Evolutionary conservation across 2,797 vertebrate genomes (phyloP), one percentile per base, ranked within the genome.

Genomic region (Parauchenoglanis ngamensis): DNA sequence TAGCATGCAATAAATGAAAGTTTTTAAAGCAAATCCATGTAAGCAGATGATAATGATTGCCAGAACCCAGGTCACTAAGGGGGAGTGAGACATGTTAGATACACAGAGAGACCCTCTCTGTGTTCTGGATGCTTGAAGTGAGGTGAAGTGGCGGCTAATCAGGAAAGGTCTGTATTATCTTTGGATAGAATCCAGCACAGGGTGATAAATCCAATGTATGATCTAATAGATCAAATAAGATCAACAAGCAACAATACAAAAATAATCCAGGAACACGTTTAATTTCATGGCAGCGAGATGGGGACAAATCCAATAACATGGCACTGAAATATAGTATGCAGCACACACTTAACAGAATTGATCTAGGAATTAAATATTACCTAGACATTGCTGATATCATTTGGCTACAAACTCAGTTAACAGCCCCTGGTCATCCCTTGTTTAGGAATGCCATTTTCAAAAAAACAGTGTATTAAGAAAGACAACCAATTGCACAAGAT

Each of bases 51-150:
- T 78, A 56, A 78, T 57, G 52, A 57, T 4, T 56, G 28, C 28
- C 15, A 57, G 76, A 78, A 78, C n/a, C n/a, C 52, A 44, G 57
- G 23, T 61, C 78, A 81, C 23, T 81, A 44, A 56, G 35, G 57
- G 57, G 61, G 78, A 44, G 57, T 44, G 57, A 81, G 78, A 44
- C 35, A 57, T 61, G 78, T 44, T 23, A 61, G 21, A 80, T 25
- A 63, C 35, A 63, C 35, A 80, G 35, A 80, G 35, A 61, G 78
- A 21, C 35, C 35, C 35, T 35, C 35, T 35, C 35, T 35, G 2
- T 1, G 35, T 0, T 35, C 52, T 21, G 76, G 23, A 78, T 3
- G 21, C 0, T 44, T 25, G 35, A 80, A n/a, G 21, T 63, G 57
- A 80, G 25, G 56, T 80, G 13, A 80, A 80, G 21, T 59, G 57